Percentiles rank a stretch among this genome's conserved stretches.
phyloP scores from a whole-genome alignment of 2,113 vertebrate genomes.

The Egretta garzetta region DNA sequence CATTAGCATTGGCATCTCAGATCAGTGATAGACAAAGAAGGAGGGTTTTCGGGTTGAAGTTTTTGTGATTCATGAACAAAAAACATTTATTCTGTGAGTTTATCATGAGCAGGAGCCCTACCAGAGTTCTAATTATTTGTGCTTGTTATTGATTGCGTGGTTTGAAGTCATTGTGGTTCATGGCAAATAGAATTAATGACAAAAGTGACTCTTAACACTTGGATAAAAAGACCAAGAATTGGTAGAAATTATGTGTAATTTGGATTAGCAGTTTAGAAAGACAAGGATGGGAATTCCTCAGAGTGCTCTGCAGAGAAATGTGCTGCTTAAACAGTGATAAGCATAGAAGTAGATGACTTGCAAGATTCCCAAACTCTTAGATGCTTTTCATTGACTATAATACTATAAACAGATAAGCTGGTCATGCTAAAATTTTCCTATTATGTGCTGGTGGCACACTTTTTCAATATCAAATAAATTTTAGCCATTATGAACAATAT shows the following conservation, averaged over 20 bases:
- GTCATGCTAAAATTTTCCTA: background rate
- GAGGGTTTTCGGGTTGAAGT: background rate
- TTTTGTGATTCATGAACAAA: background rate
- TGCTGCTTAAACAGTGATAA: background rate
- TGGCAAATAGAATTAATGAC: background rate
- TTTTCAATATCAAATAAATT: background rate
- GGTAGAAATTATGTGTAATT: background rate
- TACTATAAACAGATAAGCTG: background rate
- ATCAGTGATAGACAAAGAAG: background rate
- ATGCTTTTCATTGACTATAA: background rate
- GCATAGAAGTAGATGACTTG: background rate
- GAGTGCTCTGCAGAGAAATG: background rate
- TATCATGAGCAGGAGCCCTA: background rate
- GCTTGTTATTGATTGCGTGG: background rate
- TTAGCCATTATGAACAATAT: background rate
- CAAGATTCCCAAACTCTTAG: background rate
- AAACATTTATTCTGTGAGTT: background rate
- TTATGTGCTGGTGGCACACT: background rate
- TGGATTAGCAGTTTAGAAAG: background rate
- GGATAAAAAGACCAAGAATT: background rate
- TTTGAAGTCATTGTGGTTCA: background rate
- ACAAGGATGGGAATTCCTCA: background rate
- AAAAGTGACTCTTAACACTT: background rate
- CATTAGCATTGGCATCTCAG: background rate
- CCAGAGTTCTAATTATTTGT: background rate